phyloP scores from a whole-genome alignment of 1,140 invertebrate species.

The Zaprionus inermis region DNA sequence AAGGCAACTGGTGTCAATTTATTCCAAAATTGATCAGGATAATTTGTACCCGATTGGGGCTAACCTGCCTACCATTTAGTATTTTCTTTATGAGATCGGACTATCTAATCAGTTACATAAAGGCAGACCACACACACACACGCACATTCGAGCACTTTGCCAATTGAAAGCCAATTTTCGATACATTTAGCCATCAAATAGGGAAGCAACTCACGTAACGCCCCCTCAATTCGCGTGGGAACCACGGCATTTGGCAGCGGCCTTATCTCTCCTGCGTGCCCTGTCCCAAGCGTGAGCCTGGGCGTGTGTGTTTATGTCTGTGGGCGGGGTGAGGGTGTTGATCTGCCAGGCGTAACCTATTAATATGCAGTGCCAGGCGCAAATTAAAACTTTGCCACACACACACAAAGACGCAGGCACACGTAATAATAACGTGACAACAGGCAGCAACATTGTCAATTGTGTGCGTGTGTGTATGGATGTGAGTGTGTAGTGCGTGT shows the following conservation, averaged over 20 bases:
- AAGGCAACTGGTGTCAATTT: conserved; percentile 26
- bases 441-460: conserved; percentile 52
- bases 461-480: conserved; percentile 59
- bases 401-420: neutral
- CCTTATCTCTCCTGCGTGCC: neutral
- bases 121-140: neutral
- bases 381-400: conserved; percentile 66
- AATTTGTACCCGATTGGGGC: conserved; percentile 10
- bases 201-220: conserved; percentile 12
- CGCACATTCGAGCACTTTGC: conserved; percentile 4
- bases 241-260: conserved; percentile 1
- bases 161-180: conserved; percentile 41
- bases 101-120: conserved; percentile 53
- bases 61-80: conserved; percentile 36
- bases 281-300: neutral
- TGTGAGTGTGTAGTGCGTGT: conserved; percentile 51
- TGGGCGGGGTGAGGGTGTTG: conserved; percentile 10
- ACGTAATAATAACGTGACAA: conserved; percentile 36
- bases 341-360: conserved; percentile 36
- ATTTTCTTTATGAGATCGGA: conserved; percentile 41
- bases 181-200: conserved; percentile 44
- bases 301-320: neutral
- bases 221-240: conserved; percentile 53
- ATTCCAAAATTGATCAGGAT: conserved; percentile 30
- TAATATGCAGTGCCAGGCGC: conserved; percentile 69